phyloP scores from a whole-genome alignment of 2,797 vertebrate genomes.

The Trematomus bernacchii region DNA sequence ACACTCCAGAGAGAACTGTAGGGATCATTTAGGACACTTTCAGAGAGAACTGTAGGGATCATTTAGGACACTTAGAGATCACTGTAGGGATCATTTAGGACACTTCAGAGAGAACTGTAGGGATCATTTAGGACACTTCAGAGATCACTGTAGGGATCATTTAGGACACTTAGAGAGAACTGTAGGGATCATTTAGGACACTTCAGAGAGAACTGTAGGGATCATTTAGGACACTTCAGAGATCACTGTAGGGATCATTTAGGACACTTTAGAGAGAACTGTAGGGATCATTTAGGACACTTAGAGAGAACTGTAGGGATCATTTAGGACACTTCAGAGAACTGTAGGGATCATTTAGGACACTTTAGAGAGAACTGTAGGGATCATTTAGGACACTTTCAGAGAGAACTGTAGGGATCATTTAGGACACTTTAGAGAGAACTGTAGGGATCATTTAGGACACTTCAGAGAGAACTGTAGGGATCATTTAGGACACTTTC shows the following conservation, averaged over 20 bases:
- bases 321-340: not conserved
- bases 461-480: too few relatives aligned
- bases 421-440: too few relatives aligned
- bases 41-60: not conserved
- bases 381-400: too few relatives aligned
- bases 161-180: not conserved
- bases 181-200: not conserved
- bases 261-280: not conserved
- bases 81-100: not conserved
- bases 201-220: not conserved
- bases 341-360: not conserved
- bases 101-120: not conserved
- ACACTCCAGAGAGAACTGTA: not conserved
- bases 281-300: not conserved
- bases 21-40: not conserved
- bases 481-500: too few relatives aligned
- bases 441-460: too few relatives aligned
- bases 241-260: not conserved
- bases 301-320: not conserved
- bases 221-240: not conserved
- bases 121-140: not conserved
- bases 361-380: not conserved
- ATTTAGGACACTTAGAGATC: not conserved
- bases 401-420: too few relatives aligned
- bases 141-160: not conserved